Percentiles rank a stretch among this genome's conserved stretches.
Conservation (phyloP, 2,888 invertebrate species). For the Bugulina stolonifera region DNA sequence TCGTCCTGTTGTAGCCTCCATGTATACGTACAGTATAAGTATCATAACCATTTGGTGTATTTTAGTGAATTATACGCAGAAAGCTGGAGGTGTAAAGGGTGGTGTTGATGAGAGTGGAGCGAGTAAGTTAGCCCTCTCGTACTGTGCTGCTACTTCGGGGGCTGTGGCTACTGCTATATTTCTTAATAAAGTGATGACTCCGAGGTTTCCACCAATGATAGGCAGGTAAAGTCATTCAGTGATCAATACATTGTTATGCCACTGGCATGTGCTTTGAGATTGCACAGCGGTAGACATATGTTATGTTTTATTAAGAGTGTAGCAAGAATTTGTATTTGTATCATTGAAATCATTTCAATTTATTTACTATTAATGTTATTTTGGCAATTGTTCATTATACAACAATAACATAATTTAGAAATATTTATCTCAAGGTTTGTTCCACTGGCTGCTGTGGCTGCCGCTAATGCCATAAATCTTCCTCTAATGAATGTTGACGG, state of each 20-base stretch:
- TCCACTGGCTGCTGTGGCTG: slow-evolving; percentile 89
- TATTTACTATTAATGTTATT: too few species aligned
- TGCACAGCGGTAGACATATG: too few species aligned
- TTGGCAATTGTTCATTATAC: too few species aligned
- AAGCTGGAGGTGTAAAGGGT: slow-evolving; percentile 55
- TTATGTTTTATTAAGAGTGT: too few species aligned
- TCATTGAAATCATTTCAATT: too few species aligned
- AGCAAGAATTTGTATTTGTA: too few species aligned
- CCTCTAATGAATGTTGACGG: slow-evolving; percentile 93
- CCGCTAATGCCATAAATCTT: slow-evolving; percentile 96
- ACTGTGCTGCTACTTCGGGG: slow-evolving; percentile 82
- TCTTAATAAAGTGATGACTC: slow-evolving; percentile 66
- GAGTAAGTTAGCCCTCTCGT: slow-evolving; percentile 72
- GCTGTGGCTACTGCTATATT: slow-evolving; percentile 85
- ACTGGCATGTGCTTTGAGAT: too few species aligned
- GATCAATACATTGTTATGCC: neutral
- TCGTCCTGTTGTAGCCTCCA: neutral
- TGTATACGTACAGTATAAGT: too few species aligned
- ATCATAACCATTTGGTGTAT: too few species aligned
- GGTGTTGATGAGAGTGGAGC: slow-evolving; percentile 52
- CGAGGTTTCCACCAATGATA: slow-evolving; percentile 19
- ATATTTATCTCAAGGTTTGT: slow-evolving; percentile 74
- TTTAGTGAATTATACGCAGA: slow-evolving; percentile 93
- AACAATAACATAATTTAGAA: too few species aligned
- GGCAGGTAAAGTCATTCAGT: slow-evolving; percentile 11